These are phyloP conservation scores for Drosophila kambysellisi DNA, from an alignment of 2,888 invertebrate species.

Conservation along the genomic window DNA sequence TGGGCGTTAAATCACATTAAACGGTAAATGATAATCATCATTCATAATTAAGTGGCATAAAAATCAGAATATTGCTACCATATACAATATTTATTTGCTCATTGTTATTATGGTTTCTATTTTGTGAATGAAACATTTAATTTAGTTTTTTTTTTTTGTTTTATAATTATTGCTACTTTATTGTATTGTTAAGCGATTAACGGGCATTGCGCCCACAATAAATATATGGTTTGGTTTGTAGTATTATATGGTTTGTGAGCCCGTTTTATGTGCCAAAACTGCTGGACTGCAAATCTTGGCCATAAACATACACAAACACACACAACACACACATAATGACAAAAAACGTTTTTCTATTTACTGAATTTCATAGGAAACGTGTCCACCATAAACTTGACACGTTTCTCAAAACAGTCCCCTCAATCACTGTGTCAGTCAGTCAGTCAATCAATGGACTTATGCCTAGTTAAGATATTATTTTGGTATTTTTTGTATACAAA, in stretches of 20 bases:
- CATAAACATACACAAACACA: conserved; percentile 62
- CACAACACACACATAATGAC: neutral
- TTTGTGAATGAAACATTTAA: conserved; percentile 65
- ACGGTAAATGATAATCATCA: conserved; percentile 56
- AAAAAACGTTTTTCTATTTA: conserved; percentile 26
- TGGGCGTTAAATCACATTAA: conserved; percentile 44
- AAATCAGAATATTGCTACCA: conserved; percentile 76
- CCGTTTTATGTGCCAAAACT: conserved; percentile 37
- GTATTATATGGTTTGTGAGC: neutral
- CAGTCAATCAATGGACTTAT: conserved; percentile 44
- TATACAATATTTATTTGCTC: conserved; percentile 61
- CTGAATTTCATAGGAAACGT: conserved; percentile 35
- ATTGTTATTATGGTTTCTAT: conserved; percentile 40
- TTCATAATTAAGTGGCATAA: conserved; percentile 69
- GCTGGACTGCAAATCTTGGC: conserved; percentile 70
- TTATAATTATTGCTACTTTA: conserved; percentile 84
- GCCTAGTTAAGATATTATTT: conserved; percentile 32
- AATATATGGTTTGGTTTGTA: conserved; percentile 33
- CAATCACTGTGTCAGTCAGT: conserved; percentile 25
- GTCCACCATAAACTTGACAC: conserved; percentile 51
- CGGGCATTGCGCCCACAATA: conserved; percentile 50
- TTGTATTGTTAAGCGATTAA: conserved; percentile 84
- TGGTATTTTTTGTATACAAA: conserved; percentile 26
- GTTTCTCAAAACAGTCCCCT: conserved; percentile 43
- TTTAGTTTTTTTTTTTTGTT: conserved; percentile 60